These are phyloP conservation scores for Bunonema sp. DNA, from an alignment of 2,888 invertebrate genomes.

Conservation along the genomic window DNA sequence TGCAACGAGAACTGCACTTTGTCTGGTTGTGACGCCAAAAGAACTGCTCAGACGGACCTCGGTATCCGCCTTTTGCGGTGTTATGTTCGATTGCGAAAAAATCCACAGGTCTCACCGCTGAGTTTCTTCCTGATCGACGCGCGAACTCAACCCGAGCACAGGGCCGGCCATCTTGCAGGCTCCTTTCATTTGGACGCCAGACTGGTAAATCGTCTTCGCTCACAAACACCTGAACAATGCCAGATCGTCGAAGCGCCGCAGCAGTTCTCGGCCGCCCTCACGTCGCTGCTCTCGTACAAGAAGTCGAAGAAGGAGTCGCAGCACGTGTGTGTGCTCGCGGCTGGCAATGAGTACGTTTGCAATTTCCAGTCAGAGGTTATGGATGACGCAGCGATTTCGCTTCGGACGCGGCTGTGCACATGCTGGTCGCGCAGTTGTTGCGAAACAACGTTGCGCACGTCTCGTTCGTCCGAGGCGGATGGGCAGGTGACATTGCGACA, in stretches of 20 bases:
- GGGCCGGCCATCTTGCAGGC: constrained; percentile 83
- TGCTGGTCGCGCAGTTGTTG: no score
- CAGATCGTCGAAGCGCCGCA: constrained; percentile 85
- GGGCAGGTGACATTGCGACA: no score
- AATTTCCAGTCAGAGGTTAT: no score
- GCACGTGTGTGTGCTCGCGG: no score
- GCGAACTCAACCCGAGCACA: constrained; percentile 85
- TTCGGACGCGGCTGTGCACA: no score
- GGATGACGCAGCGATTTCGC: no score
- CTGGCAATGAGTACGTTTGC: no score
- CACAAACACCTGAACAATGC: background rate
- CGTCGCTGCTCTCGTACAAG: constrained; percentile 73
- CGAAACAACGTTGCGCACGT: no score
- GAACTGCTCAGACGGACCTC: background rate
- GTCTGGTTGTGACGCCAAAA: no score
- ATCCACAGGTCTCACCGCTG: background rate
- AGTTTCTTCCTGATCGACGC: constrained; percentile 90
- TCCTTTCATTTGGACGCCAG: constrained; percentile 95
- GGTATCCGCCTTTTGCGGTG: background rate
- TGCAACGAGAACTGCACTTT: no score
- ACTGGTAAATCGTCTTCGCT: constrained; percentile 51
- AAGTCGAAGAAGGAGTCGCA: no score
- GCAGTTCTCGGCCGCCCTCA: constrained; percentile 81
- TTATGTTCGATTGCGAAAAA: background rate
- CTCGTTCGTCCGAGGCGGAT: no score